These are phyloP conservation scores for Betta splendens DNA, from an alignment of 2,797 vertebrate species.

Conservation along the genomic window DNA sequence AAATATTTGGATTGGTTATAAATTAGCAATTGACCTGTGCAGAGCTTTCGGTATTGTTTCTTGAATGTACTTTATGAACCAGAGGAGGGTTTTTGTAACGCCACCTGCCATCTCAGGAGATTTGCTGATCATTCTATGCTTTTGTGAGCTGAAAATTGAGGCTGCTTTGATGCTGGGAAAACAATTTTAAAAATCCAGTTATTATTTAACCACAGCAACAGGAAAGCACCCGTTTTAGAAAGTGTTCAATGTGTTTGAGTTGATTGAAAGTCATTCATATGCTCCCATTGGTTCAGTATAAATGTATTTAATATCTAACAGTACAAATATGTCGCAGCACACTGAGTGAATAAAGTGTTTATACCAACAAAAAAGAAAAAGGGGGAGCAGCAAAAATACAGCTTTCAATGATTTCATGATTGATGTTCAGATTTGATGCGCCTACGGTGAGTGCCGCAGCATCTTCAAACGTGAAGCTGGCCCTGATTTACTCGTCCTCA, in stretches of 20 bases:
- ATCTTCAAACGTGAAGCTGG: conserved; percentile 6
- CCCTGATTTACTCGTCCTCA: conserved; percentile 22
- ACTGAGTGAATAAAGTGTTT: neutral
- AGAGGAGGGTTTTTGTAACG: neutral
- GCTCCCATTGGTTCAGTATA: too few species aligned
- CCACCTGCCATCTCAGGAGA: neutral
- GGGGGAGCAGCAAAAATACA: neutral
- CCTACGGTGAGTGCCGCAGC: conserved; percentile 7
- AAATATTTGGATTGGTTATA: conserved; percentile 19
- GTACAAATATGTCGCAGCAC: too few species aligned
- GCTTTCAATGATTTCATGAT: conserved; percentile 3
- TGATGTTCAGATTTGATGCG: conserved; percentile 7
- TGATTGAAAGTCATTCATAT: too few species aligned
- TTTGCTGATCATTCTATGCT: conserved; percentile 1
- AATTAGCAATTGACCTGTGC: conserved; percentile 3
- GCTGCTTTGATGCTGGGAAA: neutral
- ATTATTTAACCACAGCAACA: neutral
- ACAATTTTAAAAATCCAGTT: neutral
- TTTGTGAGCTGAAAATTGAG: neutral
- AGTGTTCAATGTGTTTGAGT: too few species aligned
- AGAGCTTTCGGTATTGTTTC: neutral
- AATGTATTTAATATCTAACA: too few species aligned
- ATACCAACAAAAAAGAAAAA: neutral
- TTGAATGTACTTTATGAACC: neutral
- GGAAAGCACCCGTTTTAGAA: too few species aligned